Conservation (phyloP, 2,888 invertebrate species). For the Brachypterus glaber region DNA sequence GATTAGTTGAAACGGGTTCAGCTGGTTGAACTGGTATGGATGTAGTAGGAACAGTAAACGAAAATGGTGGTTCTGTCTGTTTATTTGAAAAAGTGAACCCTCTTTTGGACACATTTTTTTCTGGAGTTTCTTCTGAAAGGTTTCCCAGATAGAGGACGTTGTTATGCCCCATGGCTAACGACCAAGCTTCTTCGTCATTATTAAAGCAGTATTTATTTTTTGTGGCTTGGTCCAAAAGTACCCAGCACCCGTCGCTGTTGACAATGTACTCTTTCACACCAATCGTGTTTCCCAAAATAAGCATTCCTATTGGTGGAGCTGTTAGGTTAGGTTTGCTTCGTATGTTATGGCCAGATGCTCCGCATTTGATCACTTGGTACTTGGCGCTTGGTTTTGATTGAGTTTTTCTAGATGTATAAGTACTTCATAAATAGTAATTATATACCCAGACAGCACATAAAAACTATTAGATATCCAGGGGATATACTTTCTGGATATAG, state of each 20-base stretch:
- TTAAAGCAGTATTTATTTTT: constrained; percentile 58
- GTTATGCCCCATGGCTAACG: constrained; percentile 54
- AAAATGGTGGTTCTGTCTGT: constrained; percentile 26
- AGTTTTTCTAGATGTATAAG: no score
- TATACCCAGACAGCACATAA: no score
- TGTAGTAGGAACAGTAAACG: constrained; percentile 21
- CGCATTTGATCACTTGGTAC: constrained; percentile 63
- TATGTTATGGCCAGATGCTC: constrained; percentile 67
- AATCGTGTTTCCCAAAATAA: constrained; percentile 56
- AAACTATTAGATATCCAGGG: no score
- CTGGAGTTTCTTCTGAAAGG: constrained; percentile 31
- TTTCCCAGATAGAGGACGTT: constrained; percentile 56
- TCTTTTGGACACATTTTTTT: constrained; percentile 35
- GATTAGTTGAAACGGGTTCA: constrained; percentile 31
- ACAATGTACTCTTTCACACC: constrained; percentile 55
- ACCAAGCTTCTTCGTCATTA: constrained; percentile 62
- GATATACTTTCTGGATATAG: no score
- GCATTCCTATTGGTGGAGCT: constrained; percentile 56
- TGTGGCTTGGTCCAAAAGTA: constrained; percentile 51
- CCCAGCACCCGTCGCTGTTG: constrained; percentile 58
- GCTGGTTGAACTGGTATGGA: constrained; percentile 16
- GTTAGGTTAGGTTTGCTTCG: constrained; percentile 57
- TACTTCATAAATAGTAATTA: no score
- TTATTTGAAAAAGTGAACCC: constrained; percentile 51
- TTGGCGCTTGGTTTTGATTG: constrained; percentile 33